phyloP scores from a whole-genome alignment of 2,113 vertebrate species.

The Isurus oxyrinchus region DNA sequence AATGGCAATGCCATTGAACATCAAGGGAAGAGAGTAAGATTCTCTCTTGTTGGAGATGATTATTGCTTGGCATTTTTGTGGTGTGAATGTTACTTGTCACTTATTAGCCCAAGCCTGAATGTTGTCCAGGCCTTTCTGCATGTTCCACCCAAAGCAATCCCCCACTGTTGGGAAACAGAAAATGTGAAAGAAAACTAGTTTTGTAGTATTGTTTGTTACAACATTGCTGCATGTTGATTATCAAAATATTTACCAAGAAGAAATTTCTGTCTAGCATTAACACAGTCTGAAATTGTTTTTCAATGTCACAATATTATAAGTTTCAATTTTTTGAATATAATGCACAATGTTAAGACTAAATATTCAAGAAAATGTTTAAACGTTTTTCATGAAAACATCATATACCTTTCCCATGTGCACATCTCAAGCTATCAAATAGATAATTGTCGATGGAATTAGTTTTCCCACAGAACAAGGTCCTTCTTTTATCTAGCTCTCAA shows the following conservation, averaged over 20 bases:
- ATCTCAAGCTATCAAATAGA: background rate
- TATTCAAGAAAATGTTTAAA: background rate
- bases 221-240: background rate
- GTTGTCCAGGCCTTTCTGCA: too few species aligned
- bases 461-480: background rate
- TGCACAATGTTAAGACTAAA: background rate
- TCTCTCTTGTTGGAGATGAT: too few species aligned
- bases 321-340: background rate
- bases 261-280: background rate
- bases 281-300: background rate
- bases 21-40: too few species aligned
- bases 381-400: background rate
- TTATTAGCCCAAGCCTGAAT: too few species aligned
- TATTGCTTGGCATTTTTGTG: too few species aligned
- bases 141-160: background rate
- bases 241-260: background rate
- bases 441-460: slow-evolving; percentile 3
- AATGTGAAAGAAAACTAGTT: background rate
- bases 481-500: slow-evolving; percentile 4
- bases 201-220: background rate
- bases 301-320: background rate
- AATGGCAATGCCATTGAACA: too few species aligned
- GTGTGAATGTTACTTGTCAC: too few species aligned
- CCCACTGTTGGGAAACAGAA: background rate
- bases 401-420: background rate